Evolutionary conservation across 2,888 invertebrate genomes (phyloP), one percentile per base, ranked within the genome.

Genomic region (Deilephila porcellus): DNA sequence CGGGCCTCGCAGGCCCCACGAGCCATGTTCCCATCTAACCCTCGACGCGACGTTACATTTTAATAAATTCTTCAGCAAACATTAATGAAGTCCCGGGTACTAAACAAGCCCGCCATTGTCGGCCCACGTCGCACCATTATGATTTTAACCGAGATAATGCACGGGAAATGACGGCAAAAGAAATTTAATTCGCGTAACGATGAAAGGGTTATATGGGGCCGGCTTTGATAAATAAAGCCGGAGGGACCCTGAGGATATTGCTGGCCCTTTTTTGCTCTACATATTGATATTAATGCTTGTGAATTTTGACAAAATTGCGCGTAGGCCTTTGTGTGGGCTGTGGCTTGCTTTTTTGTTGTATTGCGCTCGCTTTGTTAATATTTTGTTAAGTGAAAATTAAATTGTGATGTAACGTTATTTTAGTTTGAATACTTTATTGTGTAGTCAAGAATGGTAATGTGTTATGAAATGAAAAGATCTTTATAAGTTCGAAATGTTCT

Each of bases 111-210:
- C 80, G 84, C 87, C 90, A 92, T 93, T 93, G 93, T 93, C 79
- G 78, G 83, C 85, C 81, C 84, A 80, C 83, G 85, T 86, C 86
- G 84, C 82, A 82, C 93, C 93, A 94, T 94, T 94, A 93, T 93
- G 93, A 93, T 93, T 93, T 91, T 91, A 93, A 89, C 93, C 93
- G 91, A 91, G 93, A 93, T 94, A 94, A 94, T 94, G 93, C 86
- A 93, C 93, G 94, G 94, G 94, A 94, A 94, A 94, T 94, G 94
- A 94, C 94, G 93, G 92, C 88, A 94, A 94, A 94, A 94, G 94
- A 94, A 94, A 94, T 94, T 94, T 93, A 94, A 94, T 94, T 94
- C 93, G 91, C 92, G 90, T 90, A 93, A 90, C 93, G 92, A 91
- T 92, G 93, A 94, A 94, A 94, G 94, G 94, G 94, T 94, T 94